Evolutionary conservation across 2,888 invertebrate genomes (phyloP), one percentile per base, ranked within the genome.

Genomic region (Caenorhabditis sp.): DNA sequence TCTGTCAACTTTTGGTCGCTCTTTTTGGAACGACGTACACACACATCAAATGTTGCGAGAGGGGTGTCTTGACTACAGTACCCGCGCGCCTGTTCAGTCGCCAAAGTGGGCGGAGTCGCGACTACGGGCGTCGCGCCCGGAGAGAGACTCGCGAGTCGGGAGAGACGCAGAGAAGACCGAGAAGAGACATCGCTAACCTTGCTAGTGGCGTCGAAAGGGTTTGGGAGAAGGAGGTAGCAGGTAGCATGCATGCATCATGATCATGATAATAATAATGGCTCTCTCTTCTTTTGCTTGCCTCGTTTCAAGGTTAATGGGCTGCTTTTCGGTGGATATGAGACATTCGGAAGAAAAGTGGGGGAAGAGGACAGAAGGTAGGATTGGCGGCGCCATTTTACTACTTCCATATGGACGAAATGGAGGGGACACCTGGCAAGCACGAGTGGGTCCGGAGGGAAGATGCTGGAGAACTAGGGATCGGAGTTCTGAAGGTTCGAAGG

Each of bases 211-310:
- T 70, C 58, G 58, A 22, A 70, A 59, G 47, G 44, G 70, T 63
- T 63, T 28, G 12, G 6, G 24, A 70, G 38, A 1, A 26, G 26
- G 68, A 44, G 35, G 51, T 19, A 70, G 69, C 26, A 41, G 12
- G 56, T 68, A 76, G 68, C 49, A 66, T 35, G 38, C 38, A 38
- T 35, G 59, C 41, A 44, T n/a, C n/a, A n/a, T n/a, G n/a, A n/a
- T n/a, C n/a, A n/a, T 56, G 44, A 75, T 75, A 64, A 75, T 63
- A 73, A 72, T 73, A 73, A 73, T 63, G 72, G 59, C 58, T 59
- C 59, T 44, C 73, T 49, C 58, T n/a, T n/a, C n/a, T n/a, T n/a
- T n/a, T n/a, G n/a, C n/a, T 35, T 26, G 16, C 19, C 22, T 47
- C 54, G 54, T 74, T 74, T 74, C 75, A 75, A 58, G 66, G 75